Base-by-base conservation (phyloP, 1,140 invertebrate species). In the Anastrepha ludens region DNA sequence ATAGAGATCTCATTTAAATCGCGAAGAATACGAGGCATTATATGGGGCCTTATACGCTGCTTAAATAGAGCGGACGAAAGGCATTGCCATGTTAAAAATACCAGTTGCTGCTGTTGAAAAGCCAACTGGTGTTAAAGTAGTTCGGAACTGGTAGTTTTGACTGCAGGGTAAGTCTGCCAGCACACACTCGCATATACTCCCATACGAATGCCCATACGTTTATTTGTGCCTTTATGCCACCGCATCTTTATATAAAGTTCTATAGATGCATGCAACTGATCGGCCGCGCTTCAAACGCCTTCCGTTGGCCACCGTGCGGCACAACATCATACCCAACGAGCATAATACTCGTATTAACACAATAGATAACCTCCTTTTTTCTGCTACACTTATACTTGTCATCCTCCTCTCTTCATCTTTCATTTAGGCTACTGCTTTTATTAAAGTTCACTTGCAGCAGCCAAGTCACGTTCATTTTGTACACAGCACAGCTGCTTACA, bases 381-480 rank as follows among this genome's bases (percentile, higher is more conserved):
- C 47, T 81, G 47, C 74, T 55, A 55, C 50, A 8, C 50, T 55
- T 6, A 11, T 2, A 55, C 44, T 55, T 9, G 39, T 39, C 17
- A 2, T 9, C 6, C n/a, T 81, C n/a, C 9, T 17, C n/a, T 58
- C 47, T 41, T 2, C 29, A 6, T 3, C 41, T 15, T 74, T 13
- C 74, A 55, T 81, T 81, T 55, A 4, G 20, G 74, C 74, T 55
- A 81, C 74, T 81, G 47, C 17, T 55, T 81, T 81, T 55, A 55
- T 58, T 20, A 55, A 55, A 81, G 47, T 55, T 0, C 47, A n/a
- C 74, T 29, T 55, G 74, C 74, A 81, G 74, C 74, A 58, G 74
- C 74, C 74, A 55, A 81, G 74, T 55, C 74, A 81, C 74, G 74
- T 81, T 55, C 74, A 55, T 55, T 81, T 20, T 7, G 29, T 9